Conservation (phyloP, 2,113 vertebrate genomes). For the Struthidea cinerea region DNA sequence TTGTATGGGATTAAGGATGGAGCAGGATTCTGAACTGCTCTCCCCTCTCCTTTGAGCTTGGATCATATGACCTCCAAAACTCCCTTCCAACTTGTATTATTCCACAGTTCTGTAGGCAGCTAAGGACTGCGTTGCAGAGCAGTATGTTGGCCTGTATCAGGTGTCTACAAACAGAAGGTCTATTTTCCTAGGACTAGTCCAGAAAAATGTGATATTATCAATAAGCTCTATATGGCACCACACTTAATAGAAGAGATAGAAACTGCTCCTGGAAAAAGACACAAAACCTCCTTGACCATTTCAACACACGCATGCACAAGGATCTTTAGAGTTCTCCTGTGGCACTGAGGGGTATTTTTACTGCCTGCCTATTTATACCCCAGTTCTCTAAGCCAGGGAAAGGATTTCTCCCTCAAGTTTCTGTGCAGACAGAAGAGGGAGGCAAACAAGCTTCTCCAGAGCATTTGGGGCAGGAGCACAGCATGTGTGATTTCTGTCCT, state of each 20-base stretch:
- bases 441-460: neutral
- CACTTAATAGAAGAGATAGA: neutral
- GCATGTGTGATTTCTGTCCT: neutral
- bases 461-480: neutral
- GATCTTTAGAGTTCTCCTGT: neutral
- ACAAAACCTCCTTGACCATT: neutral
- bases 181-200: neutral
- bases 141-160: neutral
- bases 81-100: neutral
- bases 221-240: neutral
- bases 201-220: neutral
- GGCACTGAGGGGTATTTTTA: neutral
- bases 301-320: accelerated
- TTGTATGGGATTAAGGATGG: neutral
- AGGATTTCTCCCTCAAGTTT: neutral
- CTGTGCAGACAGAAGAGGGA: neutral
- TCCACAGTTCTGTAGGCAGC: neutral
- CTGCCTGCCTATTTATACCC: neutral
- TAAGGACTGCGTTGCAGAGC: neutral
- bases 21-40: neutral
- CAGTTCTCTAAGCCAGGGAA: neutral
- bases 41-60: neutral
- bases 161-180: neutral
- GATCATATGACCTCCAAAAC: neutral
- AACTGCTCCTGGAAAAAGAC: neutral